These are phyloP conservation scores for Tarsius wallacei DNA, from an alignment of 2,797 vertebrate genomes.

Conservation along the genomic window DNA sequence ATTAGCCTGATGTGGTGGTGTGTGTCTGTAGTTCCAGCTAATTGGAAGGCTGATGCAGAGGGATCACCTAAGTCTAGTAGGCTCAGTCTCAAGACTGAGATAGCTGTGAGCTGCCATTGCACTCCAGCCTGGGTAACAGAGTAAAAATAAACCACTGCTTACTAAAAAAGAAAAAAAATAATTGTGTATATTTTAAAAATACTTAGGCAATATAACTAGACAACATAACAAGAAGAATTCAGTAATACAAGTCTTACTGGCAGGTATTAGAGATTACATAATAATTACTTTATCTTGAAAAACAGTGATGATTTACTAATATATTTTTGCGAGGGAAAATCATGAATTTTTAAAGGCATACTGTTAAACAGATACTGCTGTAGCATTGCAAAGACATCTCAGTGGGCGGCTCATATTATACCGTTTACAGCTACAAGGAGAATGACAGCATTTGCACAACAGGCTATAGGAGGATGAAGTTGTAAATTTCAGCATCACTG, in stretches of 20 bases:
- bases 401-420: not conserved
- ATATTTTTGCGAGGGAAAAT: not conserved
- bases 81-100: too few relatives aligned
- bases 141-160: too few relatives aligned
- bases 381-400: not conserved
- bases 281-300: constrained; percentile 19
- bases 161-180: too few relatives aligned
- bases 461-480: not conserved
- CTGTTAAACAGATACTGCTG: not conserved
- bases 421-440: not conserved
- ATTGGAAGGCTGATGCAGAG: too few relatives aligned
- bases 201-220: not conserved
- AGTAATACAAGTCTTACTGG: not conserved
- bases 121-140: too few relatives aligned
- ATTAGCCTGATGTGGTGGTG: too few relatives aligned
- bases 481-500: not conserved
- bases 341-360: not conserved
- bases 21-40: too few relatives aligned
- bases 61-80: too few relatives aligned
- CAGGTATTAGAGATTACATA: not conserved
- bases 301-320: not conserved
- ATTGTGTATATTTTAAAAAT: not conserved
- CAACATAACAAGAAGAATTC: not conserved
- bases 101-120: too few relatives aligned
- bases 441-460: not conserved